A percentile compares a stretch with the other conserved stretches of the same genome.
These are phyloP conservation scores for Tachina lurida DNA, from an alignment of 2,888 invertebrate genomes.

Conservation along the genomic window DNA sequence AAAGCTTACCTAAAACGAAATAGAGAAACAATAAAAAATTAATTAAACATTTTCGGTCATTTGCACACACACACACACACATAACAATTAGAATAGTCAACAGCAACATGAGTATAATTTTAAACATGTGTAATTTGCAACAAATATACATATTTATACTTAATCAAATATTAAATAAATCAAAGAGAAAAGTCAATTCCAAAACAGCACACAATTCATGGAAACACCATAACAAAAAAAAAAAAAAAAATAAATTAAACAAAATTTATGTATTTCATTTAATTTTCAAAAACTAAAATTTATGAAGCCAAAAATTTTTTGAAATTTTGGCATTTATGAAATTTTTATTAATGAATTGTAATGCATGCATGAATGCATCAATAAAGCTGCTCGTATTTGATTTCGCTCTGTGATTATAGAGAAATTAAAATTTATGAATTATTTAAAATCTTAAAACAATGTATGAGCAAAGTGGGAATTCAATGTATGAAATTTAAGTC, in stretches of 20 bases:
- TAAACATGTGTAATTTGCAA: slow-evolving; percentile 16
- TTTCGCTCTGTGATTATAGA: not conserved
- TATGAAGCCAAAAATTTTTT: slow-evolving; percentile 41
- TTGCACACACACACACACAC: slow-evolving; percentile 11
- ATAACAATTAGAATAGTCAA: slow-evolving; percentile 17
- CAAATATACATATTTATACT: not conserved
- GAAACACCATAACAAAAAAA: not conserved
- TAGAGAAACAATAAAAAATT: slow-evolving; percentile 1
- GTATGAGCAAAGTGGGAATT: not conserved
- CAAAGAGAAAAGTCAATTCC: slow-evolving; percentile 43
- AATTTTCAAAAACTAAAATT: slow-evolving; percentile 50
- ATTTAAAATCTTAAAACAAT: slow-evolving; percentile 34
- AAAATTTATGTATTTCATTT: slow-evolving; percentile 36
- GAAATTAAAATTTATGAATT: slow-evolving; percentile 40
- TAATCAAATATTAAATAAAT: slow-evolving; percentile 19
- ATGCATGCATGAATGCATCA: slow-evolving; percentile 22
- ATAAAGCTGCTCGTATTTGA: not conserved
- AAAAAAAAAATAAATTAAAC: no score
- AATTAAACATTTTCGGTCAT: slow-evolving; percentile 30
- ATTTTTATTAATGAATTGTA: slow-evolving; percentile 53
- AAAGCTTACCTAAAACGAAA: slow-evolving; percentile 55
- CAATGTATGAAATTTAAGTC: not conserved
- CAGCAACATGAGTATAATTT: slow-evolving; percentile 24
- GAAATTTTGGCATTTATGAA: slow-evolving; percentile 49
- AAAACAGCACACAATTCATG: slow-evolving; percentile 17